These are phyloP conservation scores for Pteromalus puparum DNA, from an alignment of 1,140 invertebrate species.

Conservation along the genomic window DNA sequence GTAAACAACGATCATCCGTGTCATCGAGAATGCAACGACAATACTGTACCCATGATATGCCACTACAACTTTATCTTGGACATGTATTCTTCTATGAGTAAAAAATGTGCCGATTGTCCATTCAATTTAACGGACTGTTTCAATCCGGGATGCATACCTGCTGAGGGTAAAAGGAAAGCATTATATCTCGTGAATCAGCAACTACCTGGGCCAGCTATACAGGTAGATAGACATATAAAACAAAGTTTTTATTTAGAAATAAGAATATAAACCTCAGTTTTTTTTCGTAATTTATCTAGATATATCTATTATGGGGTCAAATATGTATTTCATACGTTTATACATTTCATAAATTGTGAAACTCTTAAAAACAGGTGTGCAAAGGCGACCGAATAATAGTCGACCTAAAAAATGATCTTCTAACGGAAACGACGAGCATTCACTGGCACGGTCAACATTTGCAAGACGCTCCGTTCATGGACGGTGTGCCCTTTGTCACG, in stretches of 20 bases:
- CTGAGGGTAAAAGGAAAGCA: conserved; percentile 84
- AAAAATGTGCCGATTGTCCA: conserved; percentile 91
- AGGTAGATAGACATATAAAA: conserved; percentile 77
- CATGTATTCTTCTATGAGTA: conserved; percentile 88
- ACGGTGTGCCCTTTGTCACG: conserved; percentile 68
- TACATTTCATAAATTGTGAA: no score
- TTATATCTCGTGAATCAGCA: conserved; percentile 89
- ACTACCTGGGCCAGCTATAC: conserved; percentile 89
- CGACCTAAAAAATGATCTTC: conserved; percentile 70
- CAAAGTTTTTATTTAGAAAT: no score
- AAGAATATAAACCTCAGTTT: no score
- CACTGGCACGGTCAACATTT: conserved; percentile 75
- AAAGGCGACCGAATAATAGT: conserved; percentile 72
- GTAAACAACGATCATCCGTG: conserved; percentile 63
- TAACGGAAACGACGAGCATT: conserved; percentile 69
- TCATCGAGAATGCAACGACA: conserved; percentile 74
- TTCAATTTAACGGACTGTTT: conserved; percentile 84
- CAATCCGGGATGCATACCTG: conserved; percentile 86
- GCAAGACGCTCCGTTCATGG: conserved; percentile 75
- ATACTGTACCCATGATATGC: conserved; percentile 79
- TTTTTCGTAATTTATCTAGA: no score
- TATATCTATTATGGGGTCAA: no score
- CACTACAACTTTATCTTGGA: conserved; percentile 84
- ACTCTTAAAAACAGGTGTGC: conserved; percentile 65
- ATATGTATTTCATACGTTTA: no score